A percentile compares a stretch with the other conserved stretches of the same genome.
These are phyloP conservation scores for Pocillopora grandis DNA, from an alignment of 92 coral and sea anemone genomes.

Conservation along the genomic window DNA sequence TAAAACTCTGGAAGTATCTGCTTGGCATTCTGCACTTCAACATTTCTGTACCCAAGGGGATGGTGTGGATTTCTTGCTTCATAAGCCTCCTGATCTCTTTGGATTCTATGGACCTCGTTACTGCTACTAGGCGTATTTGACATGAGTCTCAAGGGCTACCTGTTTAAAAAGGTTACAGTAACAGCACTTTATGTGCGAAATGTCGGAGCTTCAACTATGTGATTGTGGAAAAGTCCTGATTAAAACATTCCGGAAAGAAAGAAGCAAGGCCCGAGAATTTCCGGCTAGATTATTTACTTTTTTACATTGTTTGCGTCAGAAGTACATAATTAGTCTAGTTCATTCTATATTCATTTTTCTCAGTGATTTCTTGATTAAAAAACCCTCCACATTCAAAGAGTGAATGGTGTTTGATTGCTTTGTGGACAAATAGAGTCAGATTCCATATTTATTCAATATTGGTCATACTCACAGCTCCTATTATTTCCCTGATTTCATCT, in stretches of 20 bases:
- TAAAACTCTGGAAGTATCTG: no score
- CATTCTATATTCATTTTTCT: no score
- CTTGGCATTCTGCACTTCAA: no score
- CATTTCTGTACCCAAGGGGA: no score
- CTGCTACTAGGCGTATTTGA: background rate
- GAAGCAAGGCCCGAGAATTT: background rate
- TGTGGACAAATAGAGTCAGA: no score
- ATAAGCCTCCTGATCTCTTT: background rate
- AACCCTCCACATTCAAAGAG: no score
- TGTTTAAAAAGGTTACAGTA: background rate
- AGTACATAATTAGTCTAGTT: background rate
- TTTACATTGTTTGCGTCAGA: background rate
- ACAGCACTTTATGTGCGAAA: background rate
- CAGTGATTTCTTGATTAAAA: no score
- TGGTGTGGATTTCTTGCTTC: background rate
- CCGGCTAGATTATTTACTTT: background rate
- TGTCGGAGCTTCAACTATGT: background rate
- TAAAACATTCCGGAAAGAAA: background rate
- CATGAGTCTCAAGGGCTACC: background rate
- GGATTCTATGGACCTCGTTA: background rate
- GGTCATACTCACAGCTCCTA: no score
- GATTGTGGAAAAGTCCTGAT: background rate
- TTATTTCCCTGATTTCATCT: no score
- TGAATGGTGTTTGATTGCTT: no score
- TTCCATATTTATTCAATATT: no score